Percentiles rank a stretch among this genome's conserved stretches.
Evolutionary conservation across 2,113 vertebrate species (phyloP).

Genomic region (Chitala chitala): DNA sequence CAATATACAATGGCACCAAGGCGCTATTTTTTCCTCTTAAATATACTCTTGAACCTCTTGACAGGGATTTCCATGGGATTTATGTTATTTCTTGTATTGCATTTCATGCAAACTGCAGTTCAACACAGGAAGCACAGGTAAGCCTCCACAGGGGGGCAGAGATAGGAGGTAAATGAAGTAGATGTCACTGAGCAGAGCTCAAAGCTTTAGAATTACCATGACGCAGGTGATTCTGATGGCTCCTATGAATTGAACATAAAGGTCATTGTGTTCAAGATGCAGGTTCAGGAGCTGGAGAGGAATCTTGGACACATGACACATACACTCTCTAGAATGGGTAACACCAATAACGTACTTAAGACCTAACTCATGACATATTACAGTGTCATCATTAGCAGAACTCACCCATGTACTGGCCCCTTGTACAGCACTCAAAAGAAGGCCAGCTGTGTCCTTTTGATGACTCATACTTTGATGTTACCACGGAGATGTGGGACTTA

Average conservation of each 20-base stretch:
- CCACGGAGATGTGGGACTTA: constrained; percentile 7
- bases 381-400: not conserved
- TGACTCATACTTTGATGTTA: constrained; percentile 17
- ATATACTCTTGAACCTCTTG: not conserved
- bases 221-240: not conserved
- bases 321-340: not conserved
- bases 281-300: not conserved
- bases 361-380: not conserved
- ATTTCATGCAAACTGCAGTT: not conserved
- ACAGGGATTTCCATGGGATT: not conserved
- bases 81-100: not conserved
- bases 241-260: not conserved
- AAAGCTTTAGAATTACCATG: not conserved
- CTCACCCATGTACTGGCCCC: not conserved
- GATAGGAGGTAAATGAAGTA: constrained; percentile 1
- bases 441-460: not conserved
- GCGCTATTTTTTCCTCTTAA: not conserved
- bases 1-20: not conserved
- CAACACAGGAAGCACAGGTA: not conserved
- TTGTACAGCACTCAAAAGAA: not conserved
- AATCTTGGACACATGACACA: not conserved
- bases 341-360: not conserved
- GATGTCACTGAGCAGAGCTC: not conserved
- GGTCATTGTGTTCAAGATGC: not conserved
- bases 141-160: not conserved